phyloP scores from a whole-genome alignment of 2,113 vertebrate species.

The Struthidea cinerea region DNA sequence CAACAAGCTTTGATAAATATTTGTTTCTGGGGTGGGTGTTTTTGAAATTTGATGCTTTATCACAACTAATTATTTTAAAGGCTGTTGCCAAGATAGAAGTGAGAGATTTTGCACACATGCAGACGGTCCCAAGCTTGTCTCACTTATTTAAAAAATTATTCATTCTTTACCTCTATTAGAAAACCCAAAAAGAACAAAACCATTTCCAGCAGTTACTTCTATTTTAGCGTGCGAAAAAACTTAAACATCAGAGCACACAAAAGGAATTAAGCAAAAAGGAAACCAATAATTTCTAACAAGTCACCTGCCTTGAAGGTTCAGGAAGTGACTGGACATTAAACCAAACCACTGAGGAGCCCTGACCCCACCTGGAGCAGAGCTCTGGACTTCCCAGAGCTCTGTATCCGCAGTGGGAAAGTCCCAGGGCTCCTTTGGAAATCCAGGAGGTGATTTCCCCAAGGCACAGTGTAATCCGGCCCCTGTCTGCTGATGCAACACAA shows the following conservation, averaged over 20 bases:
- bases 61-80: neutral
- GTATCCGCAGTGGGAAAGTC: fast-evolving
- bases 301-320: neutral
- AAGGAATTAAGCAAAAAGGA: neutral
- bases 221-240: neutral
- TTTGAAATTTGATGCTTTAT: neutral
- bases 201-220: neutral
- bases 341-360: neutral
- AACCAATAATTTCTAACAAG: neutral
- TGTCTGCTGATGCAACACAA: neutral
- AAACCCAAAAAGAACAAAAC: neutral
- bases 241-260: neutral
- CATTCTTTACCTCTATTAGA: neutral
- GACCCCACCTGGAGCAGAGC: neutral
- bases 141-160: neutral
- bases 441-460: neutral
- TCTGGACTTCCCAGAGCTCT: neutral
- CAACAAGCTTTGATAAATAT: neutral
- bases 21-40: neutral
- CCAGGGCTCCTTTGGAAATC: neutral
- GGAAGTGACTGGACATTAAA: neutral
- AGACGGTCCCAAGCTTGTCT: neutral
- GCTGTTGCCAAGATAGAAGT: neutral
- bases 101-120: neutral
- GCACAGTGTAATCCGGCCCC: neutral